These are phyloP conservation scores for Orthonychiurus folsomi DNA, from an alignment of 2,888 invertebrate genomes.

Conservation along the genomic window DNA sequence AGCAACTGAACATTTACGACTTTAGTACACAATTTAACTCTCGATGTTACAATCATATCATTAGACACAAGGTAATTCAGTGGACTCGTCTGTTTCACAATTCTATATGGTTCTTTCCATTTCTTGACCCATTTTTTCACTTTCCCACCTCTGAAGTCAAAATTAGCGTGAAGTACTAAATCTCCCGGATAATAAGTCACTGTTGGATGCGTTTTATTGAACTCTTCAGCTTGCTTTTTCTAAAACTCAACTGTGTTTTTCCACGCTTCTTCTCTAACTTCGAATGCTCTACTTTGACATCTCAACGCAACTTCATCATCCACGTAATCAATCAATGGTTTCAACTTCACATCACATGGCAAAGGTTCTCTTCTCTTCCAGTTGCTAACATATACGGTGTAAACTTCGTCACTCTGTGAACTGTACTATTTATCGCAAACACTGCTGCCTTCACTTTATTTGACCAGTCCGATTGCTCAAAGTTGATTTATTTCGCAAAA, in stretches of 20 bases:
- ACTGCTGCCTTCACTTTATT: not conserved
- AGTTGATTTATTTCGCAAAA: slow-evolving; percentile 3
- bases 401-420: slow-evolving; percentile 1
- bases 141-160: not conserved
- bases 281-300: not conserved
- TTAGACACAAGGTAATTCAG: not conserved
- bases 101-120: slow-evolving; percentile 4
- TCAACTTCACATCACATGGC: slow-evolving; percentile 6
- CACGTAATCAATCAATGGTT: not conserved
- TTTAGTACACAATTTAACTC: not conserved
- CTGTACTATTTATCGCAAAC: slow-evolving; percentile 7
- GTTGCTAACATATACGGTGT: not conserved
- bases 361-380: slow-evolving; percentile 8
- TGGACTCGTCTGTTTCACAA: not conserved
- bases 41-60: not conserved
- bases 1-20: not conserved
- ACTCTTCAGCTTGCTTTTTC: not conserved
- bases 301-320: slow-evolving; percentile 2
- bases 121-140: not conserved
- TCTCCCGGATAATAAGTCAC: not conserved
- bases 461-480: slow-evolving; percentile 8
- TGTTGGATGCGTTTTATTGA: slow-evolving; percentile 5
- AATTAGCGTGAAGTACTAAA: slow-evolving; percentile 8
- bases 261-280: not conserved
- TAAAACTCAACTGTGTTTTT: not conserved